Base-by-base conservation (phyloP, 2,888 invertebrate genomes). In the Drosophila silvestris region DNA sequence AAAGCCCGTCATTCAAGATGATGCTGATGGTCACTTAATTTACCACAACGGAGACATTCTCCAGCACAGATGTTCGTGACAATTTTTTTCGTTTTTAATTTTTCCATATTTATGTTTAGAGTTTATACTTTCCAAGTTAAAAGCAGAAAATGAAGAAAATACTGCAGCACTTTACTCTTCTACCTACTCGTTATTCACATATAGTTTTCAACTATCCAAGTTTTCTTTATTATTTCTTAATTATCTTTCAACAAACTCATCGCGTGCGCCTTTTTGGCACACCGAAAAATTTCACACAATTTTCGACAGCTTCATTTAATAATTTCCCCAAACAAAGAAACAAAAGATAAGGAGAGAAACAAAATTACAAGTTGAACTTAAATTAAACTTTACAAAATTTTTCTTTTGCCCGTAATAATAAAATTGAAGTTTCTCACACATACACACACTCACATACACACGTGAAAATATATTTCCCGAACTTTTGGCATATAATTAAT, bases 11-110 rank as follows among this genome's bases (percentile, higher is more conserved):
- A 97, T 99, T 95, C 98, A 98, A 96, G 99, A 99, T 96, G 99
- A 99, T 96, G 97, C 97, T 95, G 99, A 99, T 95, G 99, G 99
- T 95, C 99, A 99, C 95, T 98, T 99, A 95, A 97, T 99, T 95
- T 99, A 99, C 97, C 97, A 97, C 95, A 96, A 96, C 95, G 99
- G 99, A 95, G 99, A 99, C 96, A 96, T 98, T 95, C 97, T 99
- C 95, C 98, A 98, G 96, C 97, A 98, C 96, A 97, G 99, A 98
- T 99, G 99, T 97, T 97, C 97, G 97, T 97, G 97, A 96, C 96
- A 96, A 96, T 95, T 93, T 93, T 93, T 86, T 93, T 91, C 91
- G 92, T 93, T 92, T 91, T 89, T 83, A 83, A 84, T 85, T 91
- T 91, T 91, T 87, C 89, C 85, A 85, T 85, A 82, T 77, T 88